Evolutionary conservation across 2,797 vertebrate genomes (phyloP), one percentile per base, ranked within the genome.

Genomic region (Syngnathus acus): DNA sequence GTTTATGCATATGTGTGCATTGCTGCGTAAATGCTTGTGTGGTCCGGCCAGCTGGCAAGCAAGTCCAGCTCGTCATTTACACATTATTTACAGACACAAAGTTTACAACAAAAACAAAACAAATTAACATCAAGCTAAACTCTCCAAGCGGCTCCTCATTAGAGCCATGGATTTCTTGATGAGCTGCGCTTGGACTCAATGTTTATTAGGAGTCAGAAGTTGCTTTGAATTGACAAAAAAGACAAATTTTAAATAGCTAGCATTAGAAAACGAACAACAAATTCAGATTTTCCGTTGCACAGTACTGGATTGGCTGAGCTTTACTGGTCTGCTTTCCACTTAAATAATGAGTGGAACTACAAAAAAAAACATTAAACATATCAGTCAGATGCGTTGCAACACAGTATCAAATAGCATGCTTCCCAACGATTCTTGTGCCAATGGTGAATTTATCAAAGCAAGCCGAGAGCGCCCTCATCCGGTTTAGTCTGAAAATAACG

Each of bases 81-180:
- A 79, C 77, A 82, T 85, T 83, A 86, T 85, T 86, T 83, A 81
- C 79, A 87, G 81, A 81, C 71, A 74, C 72, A 82, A 72, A 82
- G 78, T 76, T 86, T 73, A 79, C 75, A 79, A 87, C 77, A 87
- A 84, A 86, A 86, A 81, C 76, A 66, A 84, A 82, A 81, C 73
- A 80, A 84, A 83, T 82, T 68, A 73, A 84, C 75, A 81, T 78
- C 68, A 69, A 65, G 62, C 68, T 65, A 67, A 73, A 70, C 59
- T 67, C 67, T 72, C 69, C 0, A 9, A 78, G 68, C 67, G 54
- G 72, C 57, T 59, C 69, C 78, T 86, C 81, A 82, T 85, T 86
- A 86, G 72, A 65, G 9, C 62, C 70, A 62, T 71, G 65, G 72
- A 76, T 60, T 60, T 32, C 21, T 68, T 71, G 71, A 71, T 68